Evolutionary conservation across 2,113 vertebrate genomes (phyloP).

Genomic region (Forbesichthys papilliferus): DNA sequence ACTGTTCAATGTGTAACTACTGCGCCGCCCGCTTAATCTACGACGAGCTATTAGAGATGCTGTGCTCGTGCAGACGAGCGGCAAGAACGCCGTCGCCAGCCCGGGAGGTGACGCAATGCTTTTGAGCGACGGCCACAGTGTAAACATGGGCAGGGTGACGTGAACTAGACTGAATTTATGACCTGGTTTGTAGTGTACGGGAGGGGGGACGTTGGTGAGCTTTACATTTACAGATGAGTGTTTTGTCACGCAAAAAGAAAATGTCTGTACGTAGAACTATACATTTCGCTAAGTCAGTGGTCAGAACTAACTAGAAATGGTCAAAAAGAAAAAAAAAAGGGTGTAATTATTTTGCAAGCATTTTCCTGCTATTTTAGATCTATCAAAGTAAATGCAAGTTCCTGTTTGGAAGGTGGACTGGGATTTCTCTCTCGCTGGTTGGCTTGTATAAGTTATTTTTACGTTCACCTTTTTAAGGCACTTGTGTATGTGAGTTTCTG

Average conservation of each 20-base stretch:
- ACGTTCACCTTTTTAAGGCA: slow-evolving; percentile 37
- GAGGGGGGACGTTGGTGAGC: slow-evolving; percentile 11
- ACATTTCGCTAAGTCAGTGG: slow-evolving; percentile 35
- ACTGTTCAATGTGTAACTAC: slow-evolving; percentile 73
- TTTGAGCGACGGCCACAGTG: slow-evolving; percentile 22
- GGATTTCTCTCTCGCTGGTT: slow-evolving; percentile 30
- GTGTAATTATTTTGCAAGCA: slow-evolving; percentile 29
- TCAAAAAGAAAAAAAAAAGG: slow-evolving; percentile 18
- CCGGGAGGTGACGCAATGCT: slow-evolving; percentile 45
- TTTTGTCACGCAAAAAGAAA: slow-evolving; percentile 47
- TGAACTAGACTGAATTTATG: slow-evolving; percentile 79
- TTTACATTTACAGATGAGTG: slow-evolving; percentile 6
- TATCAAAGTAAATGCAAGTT: slow-evolving; percentile 15
- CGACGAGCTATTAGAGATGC: slow-evolving; percentile 51
- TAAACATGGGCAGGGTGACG: slow-evolving; percentile 41
- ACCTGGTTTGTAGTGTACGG: slow-evolving; percentile 60
- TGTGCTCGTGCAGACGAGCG: slow-evolving; percentile 42
- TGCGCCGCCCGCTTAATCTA: slow-evolving; percentile 72
- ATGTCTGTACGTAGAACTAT: slow-evolving; percentile 62
- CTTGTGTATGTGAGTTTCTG: slow-evolving; percentile 58
- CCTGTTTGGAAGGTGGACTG: slow-evolving; percentile 23
- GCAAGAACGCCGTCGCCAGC: slow-evolving; percentile 10
- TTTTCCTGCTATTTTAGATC: slow-evolving; percentile 33
- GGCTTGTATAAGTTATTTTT: slow-evolving; percentile 37
- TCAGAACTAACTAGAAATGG: slow-evolving; percentile 25